Evolutionary conservation across 2,888 invertebrate species (phyloP).

Genomic region (Pristionchus maxplancki): DNA sequence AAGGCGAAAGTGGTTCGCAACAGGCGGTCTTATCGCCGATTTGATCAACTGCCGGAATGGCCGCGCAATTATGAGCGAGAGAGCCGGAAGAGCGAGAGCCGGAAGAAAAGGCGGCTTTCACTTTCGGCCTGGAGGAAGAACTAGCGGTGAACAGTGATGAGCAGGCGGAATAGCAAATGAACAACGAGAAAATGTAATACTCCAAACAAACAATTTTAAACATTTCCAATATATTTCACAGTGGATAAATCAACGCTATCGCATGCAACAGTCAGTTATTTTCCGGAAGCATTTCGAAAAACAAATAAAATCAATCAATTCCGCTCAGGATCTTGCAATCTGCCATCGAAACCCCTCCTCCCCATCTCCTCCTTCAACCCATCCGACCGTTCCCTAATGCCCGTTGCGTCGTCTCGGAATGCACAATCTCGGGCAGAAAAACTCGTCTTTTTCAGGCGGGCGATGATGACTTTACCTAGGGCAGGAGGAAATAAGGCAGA

Average conservation of each 20-base stretch:
- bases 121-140: not conserved
- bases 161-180: no score
- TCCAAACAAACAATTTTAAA: no score
- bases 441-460: not conserved
- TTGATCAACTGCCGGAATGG: not conserved
- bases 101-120: not conserved
- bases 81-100: no score
- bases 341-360: not conserved
- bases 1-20: not conserved
- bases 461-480: conserved; percentile 15
- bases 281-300: no score
- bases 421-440: not conserved
- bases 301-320: no score
- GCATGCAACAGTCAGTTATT: no score
- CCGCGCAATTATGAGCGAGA: not conserved
- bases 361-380: not conserved
- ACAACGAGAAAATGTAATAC: no score
- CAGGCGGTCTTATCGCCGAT: not conserved
- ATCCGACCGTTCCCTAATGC: not conserved
- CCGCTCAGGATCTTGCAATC: no score
- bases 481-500: not conserved
- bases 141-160: no score
- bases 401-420: not conserved
- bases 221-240: no score
- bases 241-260: no score